These are phyloP conservation scores for Trisateles emortualis DNA, from an alignment of 2,888 invertebrate species.

Conservation along the genomic window DNA sequence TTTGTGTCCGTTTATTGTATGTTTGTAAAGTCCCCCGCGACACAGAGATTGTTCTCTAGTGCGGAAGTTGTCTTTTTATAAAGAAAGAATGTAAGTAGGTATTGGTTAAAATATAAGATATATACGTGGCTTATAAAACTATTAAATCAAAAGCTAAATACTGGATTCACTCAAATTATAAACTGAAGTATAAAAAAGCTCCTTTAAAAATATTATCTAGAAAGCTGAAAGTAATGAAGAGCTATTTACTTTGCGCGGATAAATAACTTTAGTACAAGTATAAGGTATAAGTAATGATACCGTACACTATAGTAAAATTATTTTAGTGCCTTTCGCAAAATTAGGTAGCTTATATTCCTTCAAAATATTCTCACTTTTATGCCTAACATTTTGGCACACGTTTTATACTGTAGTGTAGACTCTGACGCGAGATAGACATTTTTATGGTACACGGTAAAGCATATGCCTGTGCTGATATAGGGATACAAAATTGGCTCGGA, in stretches of 20 bases:
- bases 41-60: no score
- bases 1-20: no score
- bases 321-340: slow-evolving; percentile 37
- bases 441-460: slow-evolving; percentile 26
- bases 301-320: slow-evolving; percentile 35
- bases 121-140: no score
- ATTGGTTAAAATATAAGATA: no score
- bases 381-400: slow-evolving; percentile 33
- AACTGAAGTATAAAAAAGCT: no score
- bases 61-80: no score
- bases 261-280: slow-evolving; percentile 17
- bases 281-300: slow-evolving; percentile 11
- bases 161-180: slow-evolving; percentile 13
- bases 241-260: slow-evolving; percentile 6
- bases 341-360: slow-evolving; percentile 34
- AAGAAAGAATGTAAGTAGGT: no score
- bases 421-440: slow-evolving; percentile 22
- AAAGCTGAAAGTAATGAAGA: slow-evolving; percentile 10
- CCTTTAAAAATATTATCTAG: slow-evolving; percentile 5
- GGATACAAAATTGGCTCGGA: background rate
- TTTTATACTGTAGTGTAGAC: slow-evolving; percentile 33
- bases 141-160: slow-evolving; percentile 1
- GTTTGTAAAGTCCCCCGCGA: no score
- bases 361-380: slow-evolving; percentile 39
- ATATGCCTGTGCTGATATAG: slow-evolving; percentile 17